These are phyloP conservation scores for Leptosomus discolor DNA, from an alignment of 2,113 vertebrate genomes.

Conservation along the genomic window DNA sequence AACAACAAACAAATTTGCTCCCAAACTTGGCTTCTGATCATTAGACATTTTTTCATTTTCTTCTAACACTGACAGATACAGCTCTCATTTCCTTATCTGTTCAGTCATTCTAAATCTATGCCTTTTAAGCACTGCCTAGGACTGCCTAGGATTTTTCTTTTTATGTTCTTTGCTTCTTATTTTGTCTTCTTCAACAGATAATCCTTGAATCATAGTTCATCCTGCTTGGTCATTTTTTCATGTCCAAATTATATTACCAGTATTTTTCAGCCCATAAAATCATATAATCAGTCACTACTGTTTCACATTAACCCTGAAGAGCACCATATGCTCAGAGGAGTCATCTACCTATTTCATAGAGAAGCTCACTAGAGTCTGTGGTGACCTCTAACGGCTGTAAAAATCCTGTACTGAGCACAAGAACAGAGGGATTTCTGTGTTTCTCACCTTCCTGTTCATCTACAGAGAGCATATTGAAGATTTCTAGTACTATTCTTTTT, in stretches of 20 bases:
- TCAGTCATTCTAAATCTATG: conserved; percentile 35
- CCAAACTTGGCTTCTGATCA: neutral
- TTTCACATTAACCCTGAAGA: neutral
- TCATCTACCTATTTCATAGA: neutral
- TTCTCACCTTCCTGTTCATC: neutral
- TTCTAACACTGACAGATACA: conserved; percentile 30
- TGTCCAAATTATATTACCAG: neutral
- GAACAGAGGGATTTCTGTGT: neutral
- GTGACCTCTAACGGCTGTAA: neutral
- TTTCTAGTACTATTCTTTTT: neutral
- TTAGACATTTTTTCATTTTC: conserved; percentile 55
- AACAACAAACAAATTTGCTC: neutral
- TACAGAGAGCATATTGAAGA: neutral
- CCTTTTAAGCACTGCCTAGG: neutral
- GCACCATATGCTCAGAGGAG: neutral
- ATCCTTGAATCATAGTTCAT: neutral
- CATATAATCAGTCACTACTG: neutral
- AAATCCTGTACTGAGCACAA: neutral
- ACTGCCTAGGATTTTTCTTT: neutral
- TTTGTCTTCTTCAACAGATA: neutral
- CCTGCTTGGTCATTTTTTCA: neutral
- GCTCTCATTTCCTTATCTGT: conserved; percentile 41
- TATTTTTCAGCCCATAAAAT: neutral
- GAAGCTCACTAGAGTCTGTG: neutral
- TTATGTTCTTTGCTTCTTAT: neutral